Conservation (phyloP, 1,140 invertebrate species). For the Philopotamus ludificatus region DNA sequence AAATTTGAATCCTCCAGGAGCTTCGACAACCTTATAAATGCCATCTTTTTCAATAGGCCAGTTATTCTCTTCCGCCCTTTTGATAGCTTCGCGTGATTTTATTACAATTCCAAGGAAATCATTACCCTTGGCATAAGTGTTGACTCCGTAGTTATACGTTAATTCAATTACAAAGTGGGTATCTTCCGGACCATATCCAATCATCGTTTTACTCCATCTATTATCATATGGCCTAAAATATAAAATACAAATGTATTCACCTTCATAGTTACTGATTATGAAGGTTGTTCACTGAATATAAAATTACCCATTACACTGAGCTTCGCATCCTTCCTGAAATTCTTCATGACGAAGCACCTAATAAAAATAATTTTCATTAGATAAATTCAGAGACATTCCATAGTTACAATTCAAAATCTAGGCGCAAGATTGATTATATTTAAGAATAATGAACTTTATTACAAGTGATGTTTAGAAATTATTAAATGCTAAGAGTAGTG, state of each 20-base stretch:
- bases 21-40: conserved; percentile 64
- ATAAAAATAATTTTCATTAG: conserved; percentile 31
- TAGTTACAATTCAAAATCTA: too few relatives aligned
- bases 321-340: conserved; percentile 93
- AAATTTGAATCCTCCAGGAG: conserved; percentile 92
- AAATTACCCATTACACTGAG: conserved; percentile 91
- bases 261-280: background rate
- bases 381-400: too few relatives aligned
- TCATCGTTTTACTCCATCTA: conserved; percentile 99
- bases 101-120: conserved; percentile 89
- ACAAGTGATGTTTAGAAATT: too few relatives aligned
- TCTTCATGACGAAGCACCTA: conserved; percentile 95
- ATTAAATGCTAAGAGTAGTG: too few relatives aligned
- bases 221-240: conserved; percentile 70
- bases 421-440: background rate
- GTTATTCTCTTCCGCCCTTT: conserved; percentile 66
- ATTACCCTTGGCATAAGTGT: conserved; percentile 79
- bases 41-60: conserved; percentile 68
- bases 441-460: background rate
- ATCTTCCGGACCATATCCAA: conserved; percentile 95
- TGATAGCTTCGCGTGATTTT: conserved; percentile 71
- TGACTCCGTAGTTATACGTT: conserved; percentile 96
- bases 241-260: background rate
- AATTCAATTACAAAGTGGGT: conserved; percentile 94
- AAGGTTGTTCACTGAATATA: too few relatives aligned